Evolutionary conservation across 2,888 invertebrate genomes (phyloP).

Genomic region (Cataglyphis albicans): DNA sequence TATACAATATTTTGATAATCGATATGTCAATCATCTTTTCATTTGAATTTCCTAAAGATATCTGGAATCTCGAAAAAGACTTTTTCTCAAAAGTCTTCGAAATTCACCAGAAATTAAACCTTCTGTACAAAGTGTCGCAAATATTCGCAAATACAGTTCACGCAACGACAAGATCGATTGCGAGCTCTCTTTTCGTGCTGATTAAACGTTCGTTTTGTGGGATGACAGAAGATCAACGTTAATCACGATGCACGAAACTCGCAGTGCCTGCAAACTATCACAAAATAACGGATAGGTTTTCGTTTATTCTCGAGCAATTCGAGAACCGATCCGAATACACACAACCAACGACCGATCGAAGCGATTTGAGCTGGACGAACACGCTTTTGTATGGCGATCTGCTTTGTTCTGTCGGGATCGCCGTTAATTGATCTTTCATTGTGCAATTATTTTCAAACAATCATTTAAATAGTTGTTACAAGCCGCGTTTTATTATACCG

Average conservation of each 20-base stretch:
- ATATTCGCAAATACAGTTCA: background rate
- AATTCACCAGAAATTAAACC: background rate
- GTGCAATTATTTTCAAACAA: background rate
- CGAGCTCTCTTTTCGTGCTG: background rate
- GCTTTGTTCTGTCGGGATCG: constrained; percentile 13
- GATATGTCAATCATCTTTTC: background rate
- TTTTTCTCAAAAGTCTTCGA: background rate
- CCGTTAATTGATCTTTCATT: constrained; percentile 31
- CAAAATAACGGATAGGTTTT: constrained; percentile 39
- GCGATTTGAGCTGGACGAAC: constrained; percentile 39
- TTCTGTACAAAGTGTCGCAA: background rate
- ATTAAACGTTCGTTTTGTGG: constrained; percentile 15
- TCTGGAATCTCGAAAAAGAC: background rate
- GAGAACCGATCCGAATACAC: constrained; percentile 25
- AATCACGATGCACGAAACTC: background rate
- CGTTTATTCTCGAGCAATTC: constrained; percentile 29
- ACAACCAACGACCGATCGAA: constrained; percentile 5
- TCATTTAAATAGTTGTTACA: constrained; percentile 15
- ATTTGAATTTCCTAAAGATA: background rate
- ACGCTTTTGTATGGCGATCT: constrained; percentile 36
- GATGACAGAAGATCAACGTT: constrained; percentile 35
- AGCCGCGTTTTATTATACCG: background rate
- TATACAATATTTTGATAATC: background rate
- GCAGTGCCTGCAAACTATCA: constrained; percentile 9
- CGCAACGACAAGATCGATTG: constrained; percentile 3